Evolutionary conservation across 2,888 invertebrate species (phyloP), one percentile per base, ranked within the genome.

Genomic region (Synanthedon andrenaeformis): DNA sequence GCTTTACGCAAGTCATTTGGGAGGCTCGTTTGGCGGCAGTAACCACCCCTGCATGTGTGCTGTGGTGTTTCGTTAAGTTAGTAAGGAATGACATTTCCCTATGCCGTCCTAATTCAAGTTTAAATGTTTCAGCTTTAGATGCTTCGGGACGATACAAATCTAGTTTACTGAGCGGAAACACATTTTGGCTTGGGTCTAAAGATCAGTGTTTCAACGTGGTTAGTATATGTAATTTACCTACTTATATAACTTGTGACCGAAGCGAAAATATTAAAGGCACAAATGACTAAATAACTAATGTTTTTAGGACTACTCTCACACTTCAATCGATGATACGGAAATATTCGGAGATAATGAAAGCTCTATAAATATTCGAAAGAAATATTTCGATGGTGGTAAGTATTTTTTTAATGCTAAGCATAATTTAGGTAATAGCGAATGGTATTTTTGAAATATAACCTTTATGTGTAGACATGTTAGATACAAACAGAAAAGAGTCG

Each of bases 181-280:
- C 77, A 1, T 79, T 72, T 59, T 89, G 89, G 89, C 72, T 88
- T 51, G 89, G 89, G 45, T 88, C 86, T 5, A 84, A 81, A 55
- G 65, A 74, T 17, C 76, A 80, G 57, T 89, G 89, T 57, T 62
- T 74, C 23, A 60, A 65, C 41, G 64, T 89, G 70, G 88, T 87
- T 62, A 69, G 77, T 62, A 52, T 53, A 8, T 10, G 10, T 13
- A 35, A 51, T n/a, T n/a, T 45, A 45, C 10, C 10, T 10, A 35
- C 35, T 0, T 35, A 10, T 35, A 35, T 1, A 35, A 35, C 35
- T 35, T 35, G 35, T 35, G 35, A 35, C 10, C 35, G 8, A 8
- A 35, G 2, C 35, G 35, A 10, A 8, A 10, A 10, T 35, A 35
- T 35, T 35, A 35, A 35, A 35, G 10, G 35, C 35, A 10, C 35